Conservation (phyloP, 2,797 vertebrate species). For the Poeciliopsis paucimaculata region DNA sequence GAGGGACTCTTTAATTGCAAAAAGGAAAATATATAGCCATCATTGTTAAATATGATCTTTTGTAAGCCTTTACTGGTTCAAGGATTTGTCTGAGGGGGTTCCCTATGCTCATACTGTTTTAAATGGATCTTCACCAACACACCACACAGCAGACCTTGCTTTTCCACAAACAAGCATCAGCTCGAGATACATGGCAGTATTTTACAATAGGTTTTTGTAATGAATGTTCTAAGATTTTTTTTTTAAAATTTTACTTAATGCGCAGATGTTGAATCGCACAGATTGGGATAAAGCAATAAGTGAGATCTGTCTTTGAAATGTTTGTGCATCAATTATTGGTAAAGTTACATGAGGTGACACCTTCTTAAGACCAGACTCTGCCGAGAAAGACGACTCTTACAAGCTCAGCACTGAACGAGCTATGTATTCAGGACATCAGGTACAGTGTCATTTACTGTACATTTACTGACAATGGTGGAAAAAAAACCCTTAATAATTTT, state of each 20-base stretch:
- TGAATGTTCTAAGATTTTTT: conserved; percentile 7
- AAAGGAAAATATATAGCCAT: conserved; percentile 79
- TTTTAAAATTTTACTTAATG: neutral
- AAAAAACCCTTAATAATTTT: neutral
- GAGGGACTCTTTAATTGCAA: conserved; percentile 82
- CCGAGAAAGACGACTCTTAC: neutral
- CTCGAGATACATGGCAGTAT: neutral
- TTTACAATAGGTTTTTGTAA: conserved; percentile 5
- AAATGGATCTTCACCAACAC: conserved; percentile 44
- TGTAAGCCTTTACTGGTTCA: conserved; percentile 74
- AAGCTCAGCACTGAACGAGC: neutral
- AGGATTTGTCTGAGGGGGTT: conserved; percentile 70
- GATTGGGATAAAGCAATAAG: neutral
- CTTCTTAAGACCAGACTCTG: neutral
- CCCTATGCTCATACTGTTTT: conserved; percentile 55
- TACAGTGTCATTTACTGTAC: neutral
- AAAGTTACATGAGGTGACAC: neutral
- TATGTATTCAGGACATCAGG: neutral
- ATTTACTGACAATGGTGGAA: neutral
- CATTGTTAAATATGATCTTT: conserved; percentile 80
- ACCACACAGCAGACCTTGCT: conserved; percentile 18
- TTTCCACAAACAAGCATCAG: conserved; percentile 21
- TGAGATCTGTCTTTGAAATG: neutral
- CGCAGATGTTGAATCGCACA: neutral
- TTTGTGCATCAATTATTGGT: neutral